A percentile compares a stretch with the other conserved stretches of the same genome.
Evolutionary conservation across 2,113 vertebrate species (phyloP).

Genomic region (Girardinichthys multiradiatus): DNA sequence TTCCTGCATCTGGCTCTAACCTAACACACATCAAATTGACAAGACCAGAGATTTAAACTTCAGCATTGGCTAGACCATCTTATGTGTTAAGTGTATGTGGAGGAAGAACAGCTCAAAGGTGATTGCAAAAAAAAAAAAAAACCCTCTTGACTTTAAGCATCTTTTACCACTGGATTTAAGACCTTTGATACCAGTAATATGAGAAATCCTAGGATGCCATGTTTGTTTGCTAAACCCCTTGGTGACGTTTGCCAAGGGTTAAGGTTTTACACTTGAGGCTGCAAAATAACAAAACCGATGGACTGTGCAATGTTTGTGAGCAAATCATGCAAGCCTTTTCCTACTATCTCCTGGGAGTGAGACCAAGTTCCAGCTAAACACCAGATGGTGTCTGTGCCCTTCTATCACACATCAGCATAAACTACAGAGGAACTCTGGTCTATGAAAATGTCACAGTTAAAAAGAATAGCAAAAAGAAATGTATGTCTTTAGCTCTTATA

Average conservation of each 20-base stretch:
- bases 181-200: no score
- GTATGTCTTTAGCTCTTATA: no score
- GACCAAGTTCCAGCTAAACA: not conserved
- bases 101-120: not conserved
- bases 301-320: not conserved
- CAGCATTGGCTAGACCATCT: no score
- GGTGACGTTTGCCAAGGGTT: not conserved
- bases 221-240: not conserved
- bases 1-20: not conserved
- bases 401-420: not conserved
- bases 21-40: not conserved
- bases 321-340: not conserved
- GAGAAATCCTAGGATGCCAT: not conserved
- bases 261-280: not conserved
- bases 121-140: no score
- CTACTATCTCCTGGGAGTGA: not conserved
- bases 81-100: no score
- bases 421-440: not conserved
- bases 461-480: no score
- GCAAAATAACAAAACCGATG: not conserved
- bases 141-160: not conserved
- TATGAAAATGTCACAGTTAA: not conserved
- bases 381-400: not conserved
- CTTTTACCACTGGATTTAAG: not conserved
- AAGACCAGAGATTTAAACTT: no score